Base-by-base conservation (phyloP, 2,888 invertebrate species). In the Apodemia duryi region DNA sequence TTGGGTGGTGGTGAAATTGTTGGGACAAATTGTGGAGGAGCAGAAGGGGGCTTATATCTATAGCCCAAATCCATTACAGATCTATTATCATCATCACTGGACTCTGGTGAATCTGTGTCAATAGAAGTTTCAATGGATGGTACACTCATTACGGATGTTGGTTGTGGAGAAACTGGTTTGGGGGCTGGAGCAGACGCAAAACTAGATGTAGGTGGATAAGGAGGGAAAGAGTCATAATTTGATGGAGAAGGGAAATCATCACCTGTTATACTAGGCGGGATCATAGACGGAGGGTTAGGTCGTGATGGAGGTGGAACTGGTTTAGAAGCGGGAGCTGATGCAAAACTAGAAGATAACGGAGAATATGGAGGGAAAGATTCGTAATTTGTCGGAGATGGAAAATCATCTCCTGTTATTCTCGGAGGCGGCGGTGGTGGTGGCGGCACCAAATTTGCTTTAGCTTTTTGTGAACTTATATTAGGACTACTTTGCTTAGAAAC, bases 211-310 rank as follows among this genome's bases (percentile, higher is more conserved):
- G 84, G 79, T 46, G 84, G 78, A 67, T 86, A 90, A 0, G 92
- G 91, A 52, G 92, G 91, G 69, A 90, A 91, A 2, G 88, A 84
- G 63, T 91, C 90, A 66, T 91, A 91, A 63, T 70, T 86, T 13
- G 76, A 75, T 9, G 91, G 89, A 46, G 76, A 72, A 65, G 88
- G 88, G 65, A 89, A 88, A 71, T 85, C 83, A 62, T 81, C 78
- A 29, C 77, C 83, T 21, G 81, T 79, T 2, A 76, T 60, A 68
- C 81, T 74, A 60, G 87, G 84, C 5, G 82, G 75, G 1, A 84
- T 38, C 38, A 38, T 38, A 7, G 38, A 5, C 2, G 6, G 38
- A 82, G 1, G 84, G 85, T 11, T 43, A 10, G 84, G 86, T 4
- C 86, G 86, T 0, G 88, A 87, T 2, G 88, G 88, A 13, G 68